These are phyloP conservation scores for Neocrepidodera transversa DNA, from an alignment of 2,888 invertebrate genomes.

Conservation along the genomic window DNA sequence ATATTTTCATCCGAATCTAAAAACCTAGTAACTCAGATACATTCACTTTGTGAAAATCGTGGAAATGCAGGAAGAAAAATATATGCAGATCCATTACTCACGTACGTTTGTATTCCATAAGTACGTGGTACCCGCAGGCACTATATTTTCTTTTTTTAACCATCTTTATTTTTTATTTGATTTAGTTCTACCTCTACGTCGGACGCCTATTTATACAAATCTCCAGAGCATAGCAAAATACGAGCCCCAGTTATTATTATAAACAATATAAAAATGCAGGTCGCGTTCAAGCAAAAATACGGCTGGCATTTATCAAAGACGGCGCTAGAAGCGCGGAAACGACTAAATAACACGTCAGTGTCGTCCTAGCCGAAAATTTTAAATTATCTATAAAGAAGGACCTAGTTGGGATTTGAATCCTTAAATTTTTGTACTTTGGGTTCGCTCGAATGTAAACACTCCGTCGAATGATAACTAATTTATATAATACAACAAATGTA, in stretches of 20 bases:
- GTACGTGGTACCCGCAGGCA: constrained; percentile 17
- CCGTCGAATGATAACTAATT: too few species aligned
- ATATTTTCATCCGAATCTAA: too few species aligned
- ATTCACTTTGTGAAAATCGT: too few species aligned
- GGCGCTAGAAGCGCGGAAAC: constrained; percentile 25
- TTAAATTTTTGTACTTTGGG: too few species aligned
- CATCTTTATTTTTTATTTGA: constrained; percentile 26
- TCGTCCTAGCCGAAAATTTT: constrained; percentile 7
- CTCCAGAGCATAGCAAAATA: constrained; percentile 27
- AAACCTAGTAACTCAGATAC: too few species aligned
- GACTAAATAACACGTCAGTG: constrained; percentile 25
- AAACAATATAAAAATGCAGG: constrained; percentile 38
- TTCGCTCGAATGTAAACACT: too few species aligned
- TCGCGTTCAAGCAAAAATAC: constrained; percentile 32
- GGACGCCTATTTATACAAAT: constrained; percentile 31
- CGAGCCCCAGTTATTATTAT: constrained; percentile 32
- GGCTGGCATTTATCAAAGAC: constrained; percentile 30
- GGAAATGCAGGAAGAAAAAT: background rate
- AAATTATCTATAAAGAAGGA: background rate
- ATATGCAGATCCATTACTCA: constrained; percentile 13
- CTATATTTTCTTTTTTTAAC: constrained; percentile 15
- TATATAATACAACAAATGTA: too few species aligned
- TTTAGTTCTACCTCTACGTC: constrained; percentile 30
- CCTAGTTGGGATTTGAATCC: too few species aligned
- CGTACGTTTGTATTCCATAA: constrained; percentile 5